Base-by-base conservation (phyloP, 2,888 invertebrate species). In the Carabus problematicus region DNA sequence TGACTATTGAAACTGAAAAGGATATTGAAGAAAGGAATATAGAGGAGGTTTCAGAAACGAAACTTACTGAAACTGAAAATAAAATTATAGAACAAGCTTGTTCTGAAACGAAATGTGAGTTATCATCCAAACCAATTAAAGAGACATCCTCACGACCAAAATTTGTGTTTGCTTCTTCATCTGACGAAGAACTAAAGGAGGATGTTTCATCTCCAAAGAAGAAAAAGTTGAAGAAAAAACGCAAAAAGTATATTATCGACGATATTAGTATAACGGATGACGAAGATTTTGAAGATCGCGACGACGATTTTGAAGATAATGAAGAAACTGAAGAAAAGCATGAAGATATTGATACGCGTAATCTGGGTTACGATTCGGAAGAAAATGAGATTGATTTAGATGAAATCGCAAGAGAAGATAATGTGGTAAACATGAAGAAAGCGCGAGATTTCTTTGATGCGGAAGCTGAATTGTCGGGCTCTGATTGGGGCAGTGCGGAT, bases 391-490 rank as follows among this genome's bases (percentile, higher is more conserved):
- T 86, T 71, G 85, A 76, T 60, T 19, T 61, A 8, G 55, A 55
- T 43, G 61, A 64, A 29, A 39, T 54, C 11, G 56, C 59, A 49
- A 58, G 62, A 45, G 58, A 47, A 41, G 39, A 16, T 29, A 29
- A 29, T 29, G 56, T 52, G 43, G n/a, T 40, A 18, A 47, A 58
- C 45, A 16, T 11, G 14, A 83, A 84, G 55, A 86, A 87, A 60
- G 85, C 86, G 0, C 81, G 84, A 0, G 91, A 92, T 61, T 97
- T 94, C 83, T 85, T 97, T 64, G 97, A 97, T 74, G 87, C 90
- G 45, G 97, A 97, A 82, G 97, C 97, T 0, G 97, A 97, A 77
- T 81, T 97, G 41, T 94, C 95, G 0, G 97, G 95, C 77, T 94
- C 93, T 1, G 95, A 95, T 73, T 93, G 91, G 89, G 94, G 89